These are phyloP conservation scores for Heliothis virescens DNA, from an alignment of 1,140 invertebrate species.

Conservation along the genomic window DNA sequence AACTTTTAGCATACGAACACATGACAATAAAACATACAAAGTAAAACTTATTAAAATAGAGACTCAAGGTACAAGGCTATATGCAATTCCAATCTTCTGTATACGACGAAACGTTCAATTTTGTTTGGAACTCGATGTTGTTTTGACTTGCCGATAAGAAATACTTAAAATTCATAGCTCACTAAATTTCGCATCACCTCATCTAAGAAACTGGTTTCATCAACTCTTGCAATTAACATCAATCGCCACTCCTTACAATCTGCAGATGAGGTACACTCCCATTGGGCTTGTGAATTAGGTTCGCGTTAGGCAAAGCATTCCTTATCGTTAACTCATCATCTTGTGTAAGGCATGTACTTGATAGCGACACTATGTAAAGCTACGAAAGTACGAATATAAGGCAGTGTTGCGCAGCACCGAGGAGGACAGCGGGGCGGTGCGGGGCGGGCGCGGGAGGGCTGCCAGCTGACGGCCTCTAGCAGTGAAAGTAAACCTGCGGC, in stretches of 20 bases:
- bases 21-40: neutral
- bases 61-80: too few relatives aligned
- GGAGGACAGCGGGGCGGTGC: constrained; percentile 51
- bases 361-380: constrained; percentile 52
- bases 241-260: constrained; percentile 10
- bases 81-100: neutral
- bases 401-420: constrained; percentile 74
- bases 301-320: constrained; percentile 44
- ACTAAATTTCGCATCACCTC: neutral
- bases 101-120: neutral
- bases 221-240: constrained; percentile 25
- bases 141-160: neutral
- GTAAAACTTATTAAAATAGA: neutral
- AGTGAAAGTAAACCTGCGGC: constrained; percentile 80
- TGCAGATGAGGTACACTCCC: constrained; percentile 8
- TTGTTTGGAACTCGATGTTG: neutral
- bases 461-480: constrained; percentile 79
- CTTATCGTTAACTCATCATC: constrained; percentile 48
- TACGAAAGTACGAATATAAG: constrained; percentile 71
- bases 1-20: too few relatives aligned
- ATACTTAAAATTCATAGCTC: constrained; percentile 20
- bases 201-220: constrained; percentile 31
- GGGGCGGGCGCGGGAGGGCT: constrained; percentile 46
- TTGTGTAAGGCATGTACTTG: constrained; percentile 48
- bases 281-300: constrained; percentile 45